These are phyloP conservation scores for Macrosiphum euphorbiae DNA, from an alignment of 2,888 invertebrate genomes.

Conservation along the genomic window DNA sequence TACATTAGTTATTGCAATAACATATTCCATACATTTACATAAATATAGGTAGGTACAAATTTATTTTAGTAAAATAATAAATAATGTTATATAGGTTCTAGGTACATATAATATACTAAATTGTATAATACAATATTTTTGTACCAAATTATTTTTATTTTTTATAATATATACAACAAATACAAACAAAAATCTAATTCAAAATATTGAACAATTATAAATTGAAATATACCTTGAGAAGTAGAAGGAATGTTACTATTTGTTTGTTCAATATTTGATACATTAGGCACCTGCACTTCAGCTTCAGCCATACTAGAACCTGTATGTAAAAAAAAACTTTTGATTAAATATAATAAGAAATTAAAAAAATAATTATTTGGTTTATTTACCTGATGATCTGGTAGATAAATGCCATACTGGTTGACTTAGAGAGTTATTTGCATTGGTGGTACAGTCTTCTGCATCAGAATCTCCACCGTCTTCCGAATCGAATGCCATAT, in stretches of 20 bases:
- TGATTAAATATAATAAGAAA: conserved; percentile 24
- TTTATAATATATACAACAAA: conserved; percentile 4
- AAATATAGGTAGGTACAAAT: too few species aligned
- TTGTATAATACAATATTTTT: background rate
- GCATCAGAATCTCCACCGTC: conserved; percentile 1
- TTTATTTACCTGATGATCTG: background rate
- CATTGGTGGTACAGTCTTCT: conserved; percentile 7
- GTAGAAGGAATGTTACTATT: conserved; percentile 16
- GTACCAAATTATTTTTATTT: background rate
- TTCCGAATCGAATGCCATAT: background rate
- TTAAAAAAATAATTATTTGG: background rate
- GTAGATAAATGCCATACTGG: conserved; percentile 23
- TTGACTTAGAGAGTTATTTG: background rate
- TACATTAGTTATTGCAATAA: too few species aligned
- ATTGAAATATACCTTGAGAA: conserved; percentile 5
- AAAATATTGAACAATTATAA: background rate
- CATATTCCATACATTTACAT: too few species aligned
- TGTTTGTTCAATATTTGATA: background rate
- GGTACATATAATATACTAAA: too few species aligned
- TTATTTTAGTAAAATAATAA: too few species aligned
- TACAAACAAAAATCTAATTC: background rate
- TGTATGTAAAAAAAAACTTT: background rate
- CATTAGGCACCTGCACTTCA: conserved; percentile 12
- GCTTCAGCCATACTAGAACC: background rate
- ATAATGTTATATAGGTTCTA: background rate